Evolutionary conservation across 2,113 vertebrate species (phyloP), one percentile per base, ranked within the genome.

Genomic region (Rhynchomys soricoides): DNA sequence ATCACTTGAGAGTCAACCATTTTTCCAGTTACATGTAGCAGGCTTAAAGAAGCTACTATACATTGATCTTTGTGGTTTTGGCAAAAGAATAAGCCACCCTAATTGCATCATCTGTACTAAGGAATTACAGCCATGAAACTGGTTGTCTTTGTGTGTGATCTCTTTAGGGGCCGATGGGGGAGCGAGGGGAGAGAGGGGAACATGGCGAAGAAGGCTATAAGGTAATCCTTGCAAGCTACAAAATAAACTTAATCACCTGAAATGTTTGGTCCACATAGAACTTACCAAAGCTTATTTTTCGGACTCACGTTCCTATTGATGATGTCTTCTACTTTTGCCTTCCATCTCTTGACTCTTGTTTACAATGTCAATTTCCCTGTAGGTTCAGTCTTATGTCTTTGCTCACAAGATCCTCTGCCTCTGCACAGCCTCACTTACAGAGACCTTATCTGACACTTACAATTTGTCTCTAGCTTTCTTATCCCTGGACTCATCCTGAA

Each of bases 151-250:
- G 86, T 93, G 71, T 91, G 0, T 98, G 97, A 87, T 96, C 97
- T 98, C 97, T 97, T 4, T 97, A 99, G 99, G 99, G 99, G 66
- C 97, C 96, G 92, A 43, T 90, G 26, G 99, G 99, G 86, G 99
- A 99, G 94, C 98, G 40, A 98, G 99, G 99, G 96, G 99, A 99
- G 5, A 98, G 99, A 91, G 99, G 99, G 95, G 99, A 99, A 81
- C 98, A 99, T 55, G 99, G 99, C 93, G 98, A 98, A 92, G 98
- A 99, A 86, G 99, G 99, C 74, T 99, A 99, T 98, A 98, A 99
- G 99, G 99, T 99, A 98, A 98, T 59, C 43, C 22, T 2, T 5
- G n/a, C 15, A 55, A 75, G 68, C 83, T 64, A 78, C 17, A 77
- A 95, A 66, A 85, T 24, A 12, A 83, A 48, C 37, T 70, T 90